phyloP scores from a whole-genome alignment of 2,113 vertebrate genomes.

The Lepisosteus osseus region DNA sequence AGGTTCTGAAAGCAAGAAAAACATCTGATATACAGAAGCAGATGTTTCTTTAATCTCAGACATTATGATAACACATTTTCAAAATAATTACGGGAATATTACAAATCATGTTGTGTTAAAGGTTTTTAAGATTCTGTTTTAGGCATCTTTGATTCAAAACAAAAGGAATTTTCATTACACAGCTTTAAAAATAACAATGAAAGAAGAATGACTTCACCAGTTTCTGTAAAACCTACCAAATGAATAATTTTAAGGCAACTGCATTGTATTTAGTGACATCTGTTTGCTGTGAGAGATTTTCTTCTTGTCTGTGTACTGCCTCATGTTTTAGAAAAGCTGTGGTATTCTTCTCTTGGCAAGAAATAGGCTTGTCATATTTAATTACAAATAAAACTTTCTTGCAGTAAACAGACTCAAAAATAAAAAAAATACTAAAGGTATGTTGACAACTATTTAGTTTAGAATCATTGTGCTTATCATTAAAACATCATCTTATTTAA shows the following conservation, averaged over 20 bases:
- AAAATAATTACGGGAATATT: background rate
- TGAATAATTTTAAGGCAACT: conserved; percentile 4
- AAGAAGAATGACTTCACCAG: background rate
- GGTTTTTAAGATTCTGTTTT: background rate
- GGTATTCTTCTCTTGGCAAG: background rate
- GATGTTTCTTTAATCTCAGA: too few species aligned
- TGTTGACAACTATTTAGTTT: too few species aligned
- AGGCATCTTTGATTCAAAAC: conserved; percentile 1
- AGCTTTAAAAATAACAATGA: background rate
- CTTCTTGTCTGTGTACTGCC: conserved; percentile 1
- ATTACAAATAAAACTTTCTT: background rate
- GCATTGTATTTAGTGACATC: background rate
- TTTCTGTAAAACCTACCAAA: background rate
- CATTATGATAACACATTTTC: background rate
- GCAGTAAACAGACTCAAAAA: too few species aligned
- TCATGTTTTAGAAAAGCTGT: background rate
- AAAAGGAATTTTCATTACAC: background rate
- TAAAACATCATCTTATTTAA: too few species aligned
- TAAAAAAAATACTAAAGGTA: too few species aligned
- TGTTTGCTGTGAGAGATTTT: background rate
- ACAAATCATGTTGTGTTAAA: background rate
- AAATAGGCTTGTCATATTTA: background rate
- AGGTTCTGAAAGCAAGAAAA: too few species aligned
- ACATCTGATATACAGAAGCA: too few species aligned
- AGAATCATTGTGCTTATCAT: too few species aligned